phyloP scores from a whole-genome alignment of 2,113 vertebrate species.

The Sapayoa aenigma region DNA sequence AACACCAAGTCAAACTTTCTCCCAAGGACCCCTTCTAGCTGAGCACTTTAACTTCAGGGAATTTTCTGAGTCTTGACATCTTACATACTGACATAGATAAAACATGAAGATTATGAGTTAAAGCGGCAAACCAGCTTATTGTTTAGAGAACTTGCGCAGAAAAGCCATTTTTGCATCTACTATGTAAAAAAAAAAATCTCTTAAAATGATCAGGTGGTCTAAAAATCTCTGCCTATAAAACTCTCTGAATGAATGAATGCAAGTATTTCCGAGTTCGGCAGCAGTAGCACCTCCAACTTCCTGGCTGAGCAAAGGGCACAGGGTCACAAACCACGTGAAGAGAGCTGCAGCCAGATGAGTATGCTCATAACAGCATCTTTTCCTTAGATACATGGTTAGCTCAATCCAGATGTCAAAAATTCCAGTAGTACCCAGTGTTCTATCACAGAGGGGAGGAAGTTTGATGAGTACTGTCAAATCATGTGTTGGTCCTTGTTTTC shows the following conservation, averaged over 20 bases:
- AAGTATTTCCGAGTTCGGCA: neutral
- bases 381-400: neutral
- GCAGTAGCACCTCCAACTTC: neutral
- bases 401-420: neutral
- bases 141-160: neutral
- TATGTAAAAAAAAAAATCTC: neutral
- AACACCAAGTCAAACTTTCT: neutral
- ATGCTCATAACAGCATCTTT: neutral
- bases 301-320: neutral
- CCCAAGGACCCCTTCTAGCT: neutral
- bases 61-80: neutral
- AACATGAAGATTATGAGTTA: neutral
- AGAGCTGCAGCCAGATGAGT: neutral
- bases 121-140: neutral
- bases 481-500: neutral
- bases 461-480: neutral
- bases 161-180: neutral
- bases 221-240: neutral
- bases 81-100: neutral
- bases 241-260: neutral
- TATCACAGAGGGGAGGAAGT: neutral
- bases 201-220: neutral
- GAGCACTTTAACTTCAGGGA: neutral
- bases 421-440: neutral
- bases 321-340: neutral